Base-by-base conservation (phyloP, 92 coral and sea anemone genomes). In the Umimayanthus chanpuru region DNA sequence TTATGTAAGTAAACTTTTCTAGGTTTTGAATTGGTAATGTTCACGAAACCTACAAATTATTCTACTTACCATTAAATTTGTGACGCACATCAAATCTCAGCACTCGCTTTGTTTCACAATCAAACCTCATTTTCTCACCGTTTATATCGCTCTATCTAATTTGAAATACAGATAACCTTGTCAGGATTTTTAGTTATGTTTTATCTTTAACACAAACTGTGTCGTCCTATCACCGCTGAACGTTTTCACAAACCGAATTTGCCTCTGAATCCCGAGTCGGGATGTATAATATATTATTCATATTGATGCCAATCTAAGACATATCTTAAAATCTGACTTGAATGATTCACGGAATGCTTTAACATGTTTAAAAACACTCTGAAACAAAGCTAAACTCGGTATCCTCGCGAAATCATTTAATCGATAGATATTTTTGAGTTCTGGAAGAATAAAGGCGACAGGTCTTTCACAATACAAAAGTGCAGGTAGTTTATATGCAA, bases 1-100 rank as follows among this genome's bases (percentile, higher is more conserved):
- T 95, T 65, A 88, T 94, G 99, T 97, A 93, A 97, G 99, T 91
- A 90, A 44, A 30, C 16, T 68, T 10, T 3, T 0, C 36, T 79
- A 9, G 65, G 12, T 68, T 8, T 64, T 39, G 50, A n/a, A 18
- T 77, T 64, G 16, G 38, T 32, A 81, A 61, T 36, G 26, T 49
- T 56, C 23, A 4, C 23, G 66, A 15, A 49, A 5, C 71, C 4
- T 68, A 36, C n/a, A 29, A 36, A 18, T 36, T 80, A 26, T 39
- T 32, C 44, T 73, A 25, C 12, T 73, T 76, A 28, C 29, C 49
- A 18, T 47, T 32, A 0, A 32, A 18, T 9, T 25, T 36, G 73
- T 86, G 75, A 74, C 78, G 74, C 84, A 89, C 41, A 32, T 41
- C 21, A 88, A 30, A 64, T 61, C 68, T 20, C 68, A 61, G 68